Conservation (phyloP, 2,113 vertebrate genomes). For the Rissa tridactyla region DNA sequence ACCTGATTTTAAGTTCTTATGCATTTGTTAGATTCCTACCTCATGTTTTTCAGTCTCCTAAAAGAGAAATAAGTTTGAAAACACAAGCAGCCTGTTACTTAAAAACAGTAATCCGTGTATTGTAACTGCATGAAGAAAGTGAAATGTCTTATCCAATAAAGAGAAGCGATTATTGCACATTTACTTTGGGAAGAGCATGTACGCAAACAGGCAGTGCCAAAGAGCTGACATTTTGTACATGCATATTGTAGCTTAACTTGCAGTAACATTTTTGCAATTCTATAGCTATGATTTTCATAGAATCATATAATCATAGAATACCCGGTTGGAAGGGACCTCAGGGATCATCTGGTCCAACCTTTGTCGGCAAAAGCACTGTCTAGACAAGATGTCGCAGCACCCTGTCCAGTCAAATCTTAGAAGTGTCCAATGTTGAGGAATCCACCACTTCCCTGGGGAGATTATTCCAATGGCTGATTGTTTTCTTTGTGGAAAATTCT, state of each 20-base stretch:
- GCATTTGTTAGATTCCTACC: neutral
- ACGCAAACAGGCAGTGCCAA: neutral
- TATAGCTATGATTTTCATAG: neutral
- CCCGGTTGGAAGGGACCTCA: neutral
- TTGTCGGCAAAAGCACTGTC: neutral
- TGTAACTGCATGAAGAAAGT: neutral
- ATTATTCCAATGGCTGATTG: neutral
- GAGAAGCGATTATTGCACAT: neutral
- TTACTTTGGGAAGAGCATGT: neutral
- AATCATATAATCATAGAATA: neutral
- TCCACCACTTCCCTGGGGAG: neutral
- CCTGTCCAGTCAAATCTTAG: neutral
- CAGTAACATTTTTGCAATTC: neutral
- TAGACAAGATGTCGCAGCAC: neutral
- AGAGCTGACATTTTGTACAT: neutral
- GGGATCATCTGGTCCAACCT: neutral
- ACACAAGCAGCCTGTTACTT: neutral
- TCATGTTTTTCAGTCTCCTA: neutral
- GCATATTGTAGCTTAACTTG: neutral
- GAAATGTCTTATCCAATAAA: neutral
- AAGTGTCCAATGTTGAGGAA: neutral
- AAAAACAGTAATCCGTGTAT: neutral
- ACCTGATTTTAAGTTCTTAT: neutral
- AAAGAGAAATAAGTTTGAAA: neutral
- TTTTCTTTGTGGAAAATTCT: neutral